Conservation (phyloP, 2,888 invertebrate genomes). For the Oegoconia quadripuncta region DNA sequence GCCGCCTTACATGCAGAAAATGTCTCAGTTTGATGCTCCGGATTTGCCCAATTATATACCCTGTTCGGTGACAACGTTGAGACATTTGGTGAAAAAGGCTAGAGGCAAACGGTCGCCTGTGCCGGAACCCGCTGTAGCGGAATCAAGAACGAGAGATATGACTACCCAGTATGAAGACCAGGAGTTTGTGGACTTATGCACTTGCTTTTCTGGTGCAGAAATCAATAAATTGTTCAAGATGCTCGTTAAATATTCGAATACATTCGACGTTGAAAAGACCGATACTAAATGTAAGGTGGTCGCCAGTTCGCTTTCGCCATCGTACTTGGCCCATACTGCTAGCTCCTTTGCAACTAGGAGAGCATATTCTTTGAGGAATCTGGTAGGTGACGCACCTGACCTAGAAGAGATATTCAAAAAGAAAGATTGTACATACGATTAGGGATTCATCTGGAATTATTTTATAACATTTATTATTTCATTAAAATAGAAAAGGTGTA, state of each 20-base stretch:
- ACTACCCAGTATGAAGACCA: conserved; percentile 49
- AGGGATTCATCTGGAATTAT: not conserved
- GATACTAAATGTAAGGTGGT: conserved; percentile 16
- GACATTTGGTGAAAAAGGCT: conserved; percentile 41
- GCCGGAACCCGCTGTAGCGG: conserved; percentile 20
- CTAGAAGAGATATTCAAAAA: conserved; percentile 52
- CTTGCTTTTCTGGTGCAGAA: conserved; percentile 52
- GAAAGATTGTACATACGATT: conserved; percentile 28
- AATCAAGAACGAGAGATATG: conserved; percentile 39
- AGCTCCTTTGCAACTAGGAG: conserved; percentile 42
- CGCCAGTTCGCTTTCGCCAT: conserved; percentile 29
- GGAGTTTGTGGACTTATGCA: conserved; percentile 49
- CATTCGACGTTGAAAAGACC: conserved; percentile 11
- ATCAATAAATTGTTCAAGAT: conserved; percentile 30
- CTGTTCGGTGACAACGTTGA: conserved; percentile 41
- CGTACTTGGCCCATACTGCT: conserved; percentile 24
- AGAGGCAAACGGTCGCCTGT: conserved; percentile 26
- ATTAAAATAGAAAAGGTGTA: no score
- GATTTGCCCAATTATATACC: conserved; percentile 52
- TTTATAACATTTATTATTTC: no score
- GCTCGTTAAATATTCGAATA: conserved; percentile 19
- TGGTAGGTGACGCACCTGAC: conserved; percentile 40
- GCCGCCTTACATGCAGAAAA: conserved; percentile 58
- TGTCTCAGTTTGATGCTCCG: conserved; percentile 42
- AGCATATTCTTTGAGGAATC: conserved; percentile 39